Conservation (phyloP, 2,113 vertebrate species). For the Sphaerodactylus townsendi region DNA sequence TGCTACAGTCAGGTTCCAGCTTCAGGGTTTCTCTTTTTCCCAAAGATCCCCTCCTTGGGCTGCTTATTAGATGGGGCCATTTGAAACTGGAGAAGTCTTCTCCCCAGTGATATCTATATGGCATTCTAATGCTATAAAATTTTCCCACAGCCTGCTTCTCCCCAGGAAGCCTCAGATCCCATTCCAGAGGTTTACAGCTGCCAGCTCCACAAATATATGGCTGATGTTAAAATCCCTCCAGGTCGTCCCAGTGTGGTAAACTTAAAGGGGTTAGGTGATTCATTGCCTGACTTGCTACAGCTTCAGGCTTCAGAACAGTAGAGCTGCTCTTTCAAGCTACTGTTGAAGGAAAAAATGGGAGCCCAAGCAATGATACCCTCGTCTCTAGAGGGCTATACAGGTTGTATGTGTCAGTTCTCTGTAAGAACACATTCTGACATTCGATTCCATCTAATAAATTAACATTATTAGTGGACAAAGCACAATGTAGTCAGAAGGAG, state of each 20-base stretch:
- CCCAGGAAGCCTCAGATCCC: slow-evolving; percentile 31
- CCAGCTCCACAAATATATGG: slow-evolving; percentile 45
- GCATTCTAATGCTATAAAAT: slow-evolving; percentile 16
- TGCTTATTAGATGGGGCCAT: neutral
- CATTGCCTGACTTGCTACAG: slow-evolving; percentile 32
- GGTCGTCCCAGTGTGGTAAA: slow-evolving; percentile 38
- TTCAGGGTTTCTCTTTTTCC: no score
- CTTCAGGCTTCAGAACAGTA: slow-evolving; percentile 34
- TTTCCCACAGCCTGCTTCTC: slow-evolving; percentile 24
- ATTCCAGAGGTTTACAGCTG: slow-evolving; percentile 48
- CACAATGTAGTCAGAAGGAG: slow-evolving; percentile 15
- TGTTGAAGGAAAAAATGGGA: slow-evolving; percentile 1
- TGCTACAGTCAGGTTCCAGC: neutral
- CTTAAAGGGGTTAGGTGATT: slow-evolving; percentile 49
- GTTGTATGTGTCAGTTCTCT: neutral
- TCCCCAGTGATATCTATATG: neutral
- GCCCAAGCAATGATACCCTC: slow-evolving; percentile 31
- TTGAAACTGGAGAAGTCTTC: slow-evolving; percentile 20
- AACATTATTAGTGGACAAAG: slow-evolving; percentile 24
- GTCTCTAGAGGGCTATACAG: slow-evolving; percentile 17
- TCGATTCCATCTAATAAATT: neutral
- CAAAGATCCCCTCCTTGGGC: no score
- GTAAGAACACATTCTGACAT: slow-evolving; percentile 16
- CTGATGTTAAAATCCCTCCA: slow-evolving; percentile 45
- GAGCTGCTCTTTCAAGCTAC: slow-evolving; percentile 28